phyloP scores from a whole-genome alignment of 2,797 vertebrate genomes.

The Sebastes hopkinsi region DNA sequence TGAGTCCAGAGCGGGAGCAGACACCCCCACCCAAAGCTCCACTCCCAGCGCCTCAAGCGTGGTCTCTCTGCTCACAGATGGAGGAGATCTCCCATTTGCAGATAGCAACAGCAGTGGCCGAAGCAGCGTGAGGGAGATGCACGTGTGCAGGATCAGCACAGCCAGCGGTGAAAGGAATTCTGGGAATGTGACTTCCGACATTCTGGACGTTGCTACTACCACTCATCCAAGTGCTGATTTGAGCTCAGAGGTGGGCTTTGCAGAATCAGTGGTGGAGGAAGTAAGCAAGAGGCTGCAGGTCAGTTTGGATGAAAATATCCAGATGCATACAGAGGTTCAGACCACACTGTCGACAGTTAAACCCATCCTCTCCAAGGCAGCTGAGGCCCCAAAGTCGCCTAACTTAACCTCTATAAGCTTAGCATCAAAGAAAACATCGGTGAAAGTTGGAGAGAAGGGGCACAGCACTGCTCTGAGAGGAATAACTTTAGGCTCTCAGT shows the following conservation, averaged over 20 bases:
- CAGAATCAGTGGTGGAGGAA: constrained; percentile 71
- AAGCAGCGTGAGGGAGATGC: constrained; percentile 76
- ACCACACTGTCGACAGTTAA: constrained; percentile 19
- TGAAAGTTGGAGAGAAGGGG: constrained; percentile 57
- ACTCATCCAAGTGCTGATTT: not conserved
- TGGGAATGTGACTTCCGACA: constrained; percentile 42
- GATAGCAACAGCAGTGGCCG: constrained; percentile 76
- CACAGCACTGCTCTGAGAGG: constrained; percentile 62
- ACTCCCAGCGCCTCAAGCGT: constrained; percentile 57
- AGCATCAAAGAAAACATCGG: constrained; percentile 57
- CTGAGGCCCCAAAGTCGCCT: constrained; percentile 51
- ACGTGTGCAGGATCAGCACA: constrained; percentile 38
- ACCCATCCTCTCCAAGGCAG: constrained; percentile 7
- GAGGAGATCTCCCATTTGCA: constrained; percentile 71
- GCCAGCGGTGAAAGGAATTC: constrained; percentile 34
- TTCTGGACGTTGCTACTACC: not conserved
- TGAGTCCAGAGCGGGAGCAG: not conserved
- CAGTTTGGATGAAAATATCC: constrained; percentile 63
- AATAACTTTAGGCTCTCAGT: constrained; percentile 62
- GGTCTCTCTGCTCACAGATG: constrained; percentile 41
- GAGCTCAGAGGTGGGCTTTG: constrained; percentile 35
- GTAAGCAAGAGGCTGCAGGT: constrained; percentile 76
- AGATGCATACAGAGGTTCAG: constrained; percentile 15
- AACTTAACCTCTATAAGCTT: constrained; percentile 60
- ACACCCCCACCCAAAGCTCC: constrained; percentile 33